Evolutionary conservation across 2,888 invertebrate genomes (phyloP).

Genomic region (Ophion slaviceki): DNA sequence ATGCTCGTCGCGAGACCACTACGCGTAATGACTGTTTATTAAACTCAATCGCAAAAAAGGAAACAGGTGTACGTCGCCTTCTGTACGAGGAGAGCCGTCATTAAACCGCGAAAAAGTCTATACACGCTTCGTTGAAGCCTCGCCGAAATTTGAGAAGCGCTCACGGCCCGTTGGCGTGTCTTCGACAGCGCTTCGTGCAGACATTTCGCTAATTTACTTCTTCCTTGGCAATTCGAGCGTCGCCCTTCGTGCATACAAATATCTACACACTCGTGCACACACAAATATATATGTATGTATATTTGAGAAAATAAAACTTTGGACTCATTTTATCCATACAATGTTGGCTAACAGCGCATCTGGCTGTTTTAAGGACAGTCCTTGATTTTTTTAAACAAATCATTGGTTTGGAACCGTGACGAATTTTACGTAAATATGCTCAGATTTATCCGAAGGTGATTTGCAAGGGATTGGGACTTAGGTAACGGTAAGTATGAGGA

Average conservation of each 20-base stretch:
- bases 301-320: no score
- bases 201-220: slow-evolving; percentile 66
- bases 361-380: no score
- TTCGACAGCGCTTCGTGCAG: slow-evolving; percentile 62
- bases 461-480: no score
- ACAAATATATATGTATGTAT: background rate
- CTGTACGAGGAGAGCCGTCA: slow-evolving; percentile 50
- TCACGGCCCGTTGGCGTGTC: slow-evolving; percentile 57
- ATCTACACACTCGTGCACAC: background rate
- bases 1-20: slow-evolving; percentile 30
- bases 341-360: no score
- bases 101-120: slow-evolving; percentile 66
- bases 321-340: no score
- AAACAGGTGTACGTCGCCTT: slow-evolving; percentile 72
- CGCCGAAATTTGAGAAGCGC: slow-evolving; percentile 28
- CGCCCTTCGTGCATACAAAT: slow-evolving; percentile 16
- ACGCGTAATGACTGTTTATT: slow-evolving; percentile 76
- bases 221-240: slow-evolving; percentile 59
- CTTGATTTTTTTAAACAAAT: no score
- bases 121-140: slow-evolving; percentile 48
- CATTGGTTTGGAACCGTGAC: no score
- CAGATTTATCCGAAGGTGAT: no score
- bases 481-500: no score
- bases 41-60: slow-evolving; percentile 74
- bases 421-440: no score